These are phyloP conservation scores for Sitta carolinensis DNA, from an alignment of 2,797 vertebrate species.

Conservation along the genomic window DNA sequence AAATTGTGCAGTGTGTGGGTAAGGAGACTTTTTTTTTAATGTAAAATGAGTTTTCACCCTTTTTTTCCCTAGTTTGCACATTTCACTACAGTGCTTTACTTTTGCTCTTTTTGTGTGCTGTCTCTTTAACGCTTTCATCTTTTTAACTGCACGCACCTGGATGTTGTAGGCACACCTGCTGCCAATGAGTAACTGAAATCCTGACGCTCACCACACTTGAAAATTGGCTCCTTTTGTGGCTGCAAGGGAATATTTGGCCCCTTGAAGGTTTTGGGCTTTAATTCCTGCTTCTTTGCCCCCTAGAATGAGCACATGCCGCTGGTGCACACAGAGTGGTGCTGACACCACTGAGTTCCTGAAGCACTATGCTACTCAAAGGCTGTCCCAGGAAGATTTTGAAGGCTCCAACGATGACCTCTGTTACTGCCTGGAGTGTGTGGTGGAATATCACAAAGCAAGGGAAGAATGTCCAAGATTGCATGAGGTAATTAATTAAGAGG, in stretches of 20 bases:
- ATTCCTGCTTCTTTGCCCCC: neutral
- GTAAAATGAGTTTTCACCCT: neutral
- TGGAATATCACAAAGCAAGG: conserved; percentile 81
- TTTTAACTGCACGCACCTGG: neutral
- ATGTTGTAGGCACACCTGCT: neutral
- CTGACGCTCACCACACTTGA: neutral
- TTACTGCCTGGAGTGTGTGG: conserved; percentile 85
- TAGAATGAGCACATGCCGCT: conserved; percentile 85
- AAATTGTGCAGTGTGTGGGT: neutral
- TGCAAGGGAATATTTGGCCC: neutral
- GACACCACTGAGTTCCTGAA: conserved; percentile 66
- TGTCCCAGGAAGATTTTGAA: conserved; percentile 52
- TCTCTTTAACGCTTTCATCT: neutral
- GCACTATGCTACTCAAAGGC: conserved; percentile 68
- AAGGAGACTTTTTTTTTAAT: neutral
- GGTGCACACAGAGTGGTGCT: conserved; percentile 78
- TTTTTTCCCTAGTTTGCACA: neutral
- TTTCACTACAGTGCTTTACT: neutral
- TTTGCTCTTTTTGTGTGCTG: neutral
- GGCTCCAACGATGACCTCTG: conserved; percentile 79
- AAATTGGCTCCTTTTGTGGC: neutral
- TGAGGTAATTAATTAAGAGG: conserved; percentile 70
- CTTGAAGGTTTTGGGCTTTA: neutral
- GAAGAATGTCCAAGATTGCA: conserved; percentile 75
- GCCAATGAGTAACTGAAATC: neutral